Base-by-base conservation (phyloP, 2,113 vertebrate species). In the Passer domesticus region DNA sequence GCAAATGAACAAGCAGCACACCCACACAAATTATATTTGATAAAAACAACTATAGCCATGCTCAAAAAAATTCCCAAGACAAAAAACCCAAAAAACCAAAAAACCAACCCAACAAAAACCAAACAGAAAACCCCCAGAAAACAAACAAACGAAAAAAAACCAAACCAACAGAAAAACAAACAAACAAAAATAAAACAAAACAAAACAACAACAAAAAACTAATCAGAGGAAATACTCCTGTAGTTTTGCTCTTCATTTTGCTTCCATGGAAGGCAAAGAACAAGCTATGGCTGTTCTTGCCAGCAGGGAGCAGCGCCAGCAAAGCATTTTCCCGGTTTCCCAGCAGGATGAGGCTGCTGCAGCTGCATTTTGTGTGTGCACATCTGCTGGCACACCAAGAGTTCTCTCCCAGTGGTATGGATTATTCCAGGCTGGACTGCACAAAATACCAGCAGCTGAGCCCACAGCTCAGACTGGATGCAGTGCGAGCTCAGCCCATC, bases 271-370 rank as follows among this genome's bases (percentile, higher is more conserved):
- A 59, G 23, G 16, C 0, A 1, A 31, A 33, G 22, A 53, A 7
- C 31, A 37, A 13, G 41, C 41, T 39, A 13, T 46, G 33, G 24
- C 8, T 15, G 19, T 4, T 89, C 43, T 66, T n/a, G 68, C 97
- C 98, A 95, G 92, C 81, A 98, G 97, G 67, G 97, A 97, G 97
- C 96, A 94, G 90, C 22, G 18, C 43, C 46, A 63, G 13, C 15
- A 43, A 41, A 28, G 31, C 39, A 1, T 14, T 39, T 4, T 3
- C 62, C 55, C 3, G 0, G 2, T 11, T 72, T 66, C 30, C 44
- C 52, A 22, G 64, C 8, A 41, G 76, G 76, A 55, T 4, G 37
- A 35, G 55, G 25, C 23, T 78, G 66, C 28, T 72, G 28, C 30
- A 39, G 73, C 16, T 43, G 31, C 33, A 11, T 25, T 58, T 15